Evolutionary conservation across 2,888 invertebrate species (phyloP).

Genomic region (Melangyna quadrimaculata): DNA sequence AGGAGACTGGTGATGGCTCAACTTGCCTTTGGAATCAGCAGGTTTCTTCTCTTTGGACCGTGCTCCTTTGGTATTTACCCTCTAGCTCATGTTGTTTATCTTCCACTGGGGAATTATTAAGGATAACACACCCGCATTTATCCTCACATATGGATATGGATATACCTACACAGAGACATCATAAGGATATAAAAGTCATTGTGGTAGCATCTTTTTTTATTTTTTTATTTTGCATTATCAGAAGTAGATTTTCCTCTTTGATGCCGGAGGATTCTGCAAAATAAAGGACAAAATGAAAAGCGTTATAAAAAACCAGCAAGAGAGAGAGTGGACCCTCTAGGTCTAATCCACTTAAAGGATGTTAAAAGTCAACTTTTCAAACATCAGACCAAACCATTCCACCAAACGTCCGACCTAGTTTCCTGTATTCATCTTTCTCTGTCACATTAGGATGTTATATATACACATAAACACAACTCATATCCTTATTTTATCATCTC

Average conservation of each 20-base stretch:
- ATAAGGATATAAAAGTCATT: constrained; percentile 32
- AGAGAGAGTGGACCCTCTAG: neutral
- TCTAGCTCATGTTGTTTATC: neutral
- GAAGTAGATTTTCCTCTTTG: constrained; percentile 5
- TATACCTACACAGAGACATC: neutral
- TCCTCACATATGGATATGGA: constrained; percentile 23
- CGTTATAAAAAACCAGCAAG: neutral
- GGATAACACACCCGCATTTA: constrained; percentile 52
- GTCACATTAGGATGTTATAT: constrained; percentile 9
- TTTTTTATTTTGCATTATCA: constrained; percentile 14
- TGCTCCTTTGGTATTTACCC: neutral
- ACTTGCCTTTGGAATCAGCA: constrained; percentile 3
- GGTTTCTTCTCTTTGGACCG: constrained; percentile 18
- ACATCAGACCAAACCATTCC: neutral
- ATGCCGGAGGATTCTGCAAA: neutral
- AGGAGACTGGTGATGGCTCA: neutral
- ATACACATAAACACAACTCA: neutral
- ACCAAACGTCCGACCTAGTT: constrained; percentile 37
- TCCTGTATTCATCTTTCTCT: constrained; percentile 10
- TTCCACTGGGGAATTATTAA: constrained; percentile 43
- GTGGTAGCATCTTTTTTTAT: constrained; percentile 28
- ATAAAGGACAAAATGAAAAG: constrained; percentile 1
- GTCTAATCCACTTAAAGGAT: constrained; percentile 50
- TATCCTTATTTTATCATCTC: neutral
- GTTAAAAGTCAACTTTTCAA: constrained; percentile 49